A percentile compares a stretch with the other conserved stretches of the same genome.
These are phyloP conservation scores for Porites evermanni DNA, from an alignment of 92 coral and sea anemone species.

Conservation along the genomic window DNA sequence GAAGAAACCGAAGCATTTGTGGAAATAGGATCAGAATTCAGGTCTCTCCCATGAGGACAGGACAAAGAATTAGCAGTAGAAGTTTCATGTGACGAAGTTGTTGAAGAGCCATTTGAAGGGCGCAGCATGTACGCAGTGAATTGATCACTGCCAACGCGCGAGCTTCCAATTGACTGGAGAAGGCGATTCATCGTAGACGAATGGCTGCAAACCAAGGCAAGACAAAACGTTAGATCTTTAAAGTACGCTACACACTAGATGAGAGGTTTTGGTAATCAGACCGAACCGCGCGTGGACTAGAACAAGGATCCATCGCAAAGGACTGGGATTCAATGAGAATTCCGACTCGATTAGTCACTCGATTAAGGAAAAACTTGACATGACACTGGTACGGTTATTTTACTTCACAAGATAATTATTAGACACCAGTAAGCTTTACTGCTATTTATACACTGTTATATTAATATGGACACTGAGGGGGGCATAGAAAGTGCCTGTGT, in stretches of 20 bases:
- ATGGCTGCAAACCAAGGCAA: conserved; percentile 45
- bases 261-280: no score
- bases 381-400: no score
- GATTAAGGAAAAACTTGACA: no score
- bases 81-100: neutral
- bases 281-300: no score
- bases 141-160: conserved; percentile 69
- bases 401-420: no score
- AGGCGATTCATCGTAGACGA: conserved; percentile 70
- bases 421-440: no score
- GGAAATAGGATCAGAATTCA: neutral
- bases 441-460: no score
- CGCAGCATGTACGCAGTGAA: conserved; percentile 69
- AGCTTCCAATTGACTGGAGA: conserved; percentile 70
- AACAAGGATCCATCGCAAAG: no score
- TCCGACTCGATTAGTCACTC: no score
- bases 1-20: conserved; percentile 4
- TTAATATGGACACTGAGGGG: no score
- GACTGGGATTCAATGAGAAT: no score
- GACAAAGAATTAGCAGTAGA: conserved; percentile 7
- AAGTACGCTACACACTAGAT: neutral
- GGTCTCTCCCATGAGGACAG: neutral
- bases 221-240: neutral
- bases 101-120: conserved; percentile 31
- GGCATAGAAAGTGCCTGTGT: no score